Base-by-base conservation (phyloP, 2,797 vertebrate species). In the Allobates femoralis region DNA sequence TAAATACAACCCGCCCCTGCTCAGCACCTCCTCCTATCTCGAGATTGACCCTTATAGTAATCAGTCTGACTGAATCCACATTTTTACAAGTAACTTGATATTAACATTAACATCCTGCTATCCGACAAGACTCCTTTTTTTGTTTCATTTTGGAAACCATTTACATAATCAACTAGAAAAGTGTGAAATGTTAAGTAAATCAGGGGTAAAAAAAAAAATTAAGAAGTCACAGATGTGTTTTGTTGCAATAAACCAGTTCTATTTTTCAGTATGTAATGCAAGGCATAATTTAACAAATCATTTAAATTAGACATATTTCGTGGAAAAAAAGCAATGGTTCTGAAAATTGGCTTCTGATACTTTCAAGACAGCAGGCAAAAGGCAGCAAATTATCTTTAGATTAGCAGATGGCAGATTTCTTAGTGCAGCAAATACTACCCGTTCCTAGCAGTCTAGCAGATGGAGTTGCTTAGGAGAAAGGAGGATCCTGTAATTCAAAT, bases 281-380 rank as follows among this genome's bases (percentile, higher is more conserved):
- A 81, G 83, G 83, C 87, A 88, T 88, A 81, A 88, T 88, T 85
- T 88, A 88, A 81, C 87, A 88, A 88, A 81, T 88, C 87, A 88
- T 88, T 88, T 88, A 88, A 85, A 88, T 85, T 55, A 85, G 87
- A 85, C 87, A 88, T 88, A 81, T 88, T 88, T 88, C 26, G 66
- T 75, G 69, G 28, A 64, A 69, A 77, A 46, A 81, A 81, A 84
- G 82, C 77, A 88, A 81, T 80, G 82, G 77, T 88, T 85, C 66
- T 76, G 50, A 88, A 85, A 88, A 85, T 88, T 88, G 87, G 87
- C 87, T 88, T 85, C 79, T 88, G 83, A 88, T 88, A 88, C 83
- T 84, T 88, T 85, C 87, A 88, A 88, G 87, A 88, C 87, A 88
- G 87, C 87, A 88, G 87, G 87, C 87, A 88, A 88, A 88, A 88